Evolutionary conservation across 2,113 vertebrate genomes (phyloP).

Genomic region (Osmerus mordax): DNA sequence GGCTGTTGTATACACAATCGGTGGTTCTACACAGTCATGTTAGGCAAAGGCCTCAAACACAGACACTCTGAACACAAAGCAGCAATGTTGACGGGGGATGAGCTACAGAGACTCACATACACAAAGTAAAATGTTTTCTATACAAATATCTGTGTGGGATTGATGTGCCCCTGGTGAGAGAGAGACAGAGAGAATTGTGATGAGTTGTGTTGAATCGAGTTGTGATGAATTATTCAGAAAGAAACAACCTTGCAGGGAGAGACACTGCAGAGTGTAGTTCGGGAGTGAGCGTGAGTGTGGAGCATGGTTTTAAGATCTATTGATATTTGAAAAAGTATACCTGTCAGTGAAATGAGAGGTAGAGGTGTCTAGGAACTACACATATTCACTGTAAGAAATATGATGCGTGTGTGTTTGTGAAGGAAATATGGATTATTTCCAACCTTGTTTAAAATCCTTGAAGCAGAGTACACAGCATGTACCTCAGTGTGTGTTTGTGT

Average conservation of each 20-base stretch:
- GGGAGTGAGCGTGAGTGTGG: not conserved
- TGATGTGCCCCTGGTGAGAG: conserved; percentile 39
- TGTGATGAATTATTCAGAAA: conserved; percentile 56
- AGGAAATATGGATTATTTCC: too few relatives aligned
- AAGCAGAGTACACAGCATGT: not conserved
- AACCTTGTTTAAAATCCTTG: not conserved
- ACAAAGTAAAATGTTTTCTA: conserved; percentile 29
- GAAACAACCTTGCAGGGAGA: not conserved
- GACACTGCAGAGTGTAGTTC: not conserved
- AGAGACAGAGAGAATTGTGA: conserved; percentile 20
- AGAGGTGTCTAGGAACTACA: too few relatives aligned
- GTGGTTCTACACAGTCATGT: too few relatives aligned
- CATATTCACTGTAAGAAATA: too few relatives aligned
- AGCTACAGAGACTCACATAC: conserved; percentile 5
- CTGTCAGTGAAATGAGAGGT: too few relatives aligned
- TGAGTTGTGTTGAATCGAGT: conserved; percentile 11
- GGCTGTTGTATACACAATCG: not conserved
- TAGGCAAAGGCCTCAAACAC: not conserved
- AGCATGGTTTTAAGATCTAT: too few relatives aligned
- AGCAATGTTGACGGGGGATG: not conserved
- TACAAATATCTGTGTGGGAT: conserved; percentile 36
- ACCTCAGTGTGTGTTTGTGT: not conserved
- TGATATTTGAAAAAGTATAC: too few relatives aligned
- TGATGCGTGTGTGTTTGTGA: too few relatives aligned
- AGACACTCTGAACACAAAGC: not conserved